Evolutionary conservation across 1,140 invertebrate species (phyloP), one percentile per base, ranked within the genome.

Genomic region (Ceratina calcarata): DNA sequence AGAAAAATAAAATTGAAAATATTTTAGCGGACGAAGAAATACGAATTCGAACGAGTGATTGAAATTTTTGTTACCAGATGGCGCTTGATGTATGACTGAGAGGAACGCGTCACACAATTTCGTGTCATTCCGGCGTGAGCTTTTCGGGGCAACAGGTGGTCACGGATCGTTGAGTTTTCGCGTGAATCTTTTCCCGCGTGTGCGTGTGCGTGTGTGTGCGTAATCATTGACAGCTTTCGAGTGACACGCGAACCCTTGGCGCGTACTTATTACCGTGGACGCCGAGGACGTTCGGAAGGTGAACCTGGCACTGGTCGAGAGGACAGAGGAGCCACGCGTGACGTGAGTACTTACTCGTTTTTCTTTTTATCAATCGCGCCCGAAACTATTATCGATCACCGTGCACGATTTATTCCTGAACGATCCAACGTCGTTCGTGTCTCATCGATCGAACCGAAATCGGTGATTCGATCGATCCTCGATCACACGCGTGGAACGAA

Each of bases 141-240:
- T 70, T 74, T 65, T 77, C 51, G 66, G 53, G 58, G 82, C 84
- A 86, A 86, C 84, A 86, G 84, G 84, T 86, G 84, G 37, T 82
- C 68, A 65, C 67, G 75, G 22, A 49, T 20, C 24, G 65, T 66
- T 22, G 66, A 67, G 60, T 84, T 72, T 82, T 65, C 51, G 68
- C 61, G n/a, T 66, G 16, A 64, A 24, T 15, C 57, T 69, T 72
- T 72, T 16, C 51, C n/a, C 15, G n/a, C n/a, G 8, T 13, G 16
- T 51, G n/a, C 32, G 16, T 24, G 10, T 20, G 20, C 12, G 20
- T 27, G 18, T 10, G 20, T 57, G 2, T 70, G 27, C 45, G 2
- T 60, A 13, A 61, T 20, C 7, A 7, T 20, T 8, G 18, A n/a
- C 8, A 27, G 37, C 37, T 45, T 45, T 45, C 37, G 37, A 45